phyloP scores from a whole-genome alignment of 1,140 invertebrate genomes.

The Caenorhabditis elegans region WBcel235 BX284604.4:9933001-9933500 shows the following conservation, averaged over 20 bases:
- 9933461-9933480: not conserved
- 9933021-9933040: not conserved
- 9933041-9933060: not conserved
- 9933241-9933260: not conserved
- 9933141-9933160: not conserved
- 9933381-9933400: not conserved
- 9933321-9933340: not conserved
- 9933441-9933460: slow-evolving; percentile 8
- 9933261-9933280: not conserved
- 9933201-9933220: not conserved
- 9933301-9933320: not conserved
- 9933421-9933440: slow-evolving; percentile 7
- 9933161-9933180: slow-evolving; percentile 4
- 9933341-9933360: not conserved
- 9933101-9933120: not conserved
- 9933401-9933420: not conserved
- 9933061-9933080: not conserved
- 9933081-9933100: not conserved
- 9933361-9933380: not conserved
- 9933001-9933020: too few relatives aligned
- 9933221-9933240: not conserved
- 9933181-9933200: not conserved
- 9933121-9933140: slow-evolving; percentile 18
- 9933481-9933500: not conserved
- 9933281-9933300: slow-evolving; percentile 13